Conservation (phyloP, 1,140 invertebrate genomes). For the Ceratina japonica region DNA sequence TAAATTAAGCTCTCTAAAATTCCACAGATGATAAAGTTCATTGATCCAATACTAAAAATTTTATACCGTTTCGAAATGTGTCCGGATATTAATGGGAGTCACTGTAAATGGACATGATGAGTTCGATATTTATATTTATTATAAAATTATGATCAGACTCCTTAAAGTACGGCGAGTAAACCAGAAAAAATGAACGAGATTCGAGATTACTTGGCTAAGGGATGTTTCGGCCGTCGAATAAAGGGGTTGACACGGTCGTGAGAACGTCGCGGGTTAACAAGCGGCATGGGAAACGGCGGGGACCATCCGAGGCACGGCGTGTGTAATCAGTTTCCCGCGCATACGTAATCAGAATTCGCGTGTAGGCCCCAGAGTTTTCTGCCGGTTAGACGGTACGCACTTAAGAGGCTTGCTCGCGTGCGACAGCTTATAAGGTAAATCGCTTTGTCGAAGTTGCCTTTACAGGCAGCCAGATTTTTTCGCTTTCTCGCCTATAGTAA, state of each 20-base stretch:
- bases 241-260: background rate
- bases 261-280: constrained; percentile 35
- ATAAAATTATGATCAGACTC: too few species aligned
- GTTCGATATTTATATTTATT: too few species aligned
- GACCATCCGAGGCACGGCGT: constrained; percentile 34
- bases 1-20: too few species aligned
- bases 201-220: too few species aligned
- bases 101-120: too few species aligned
- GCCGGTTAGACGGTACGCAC: constrained; percentile 33
- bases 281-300: constrained; percentile 51
- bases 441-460: constrained; percentile 57
- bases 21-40: too few species aligned
- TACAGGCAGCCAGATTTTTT: constrained; percentile 42
- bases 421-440: constrained; percentile 60
- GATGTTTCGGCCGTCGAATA: too few species aligned
- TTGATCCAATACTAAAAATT: too few species aligned
- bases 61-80: too few species aligned
- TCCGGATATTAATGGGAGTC: too few species aligned
- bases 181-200: too few species aligned
- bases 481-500: background rate
- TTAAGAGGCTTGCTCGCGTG: constrained; percentile 49
- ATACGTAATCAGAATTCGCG: constrained; percentile 54
- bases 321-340: constrained; percentile 39
- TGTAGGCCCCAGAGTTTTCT: constrained; percentile 33
- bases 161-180: too few species aligned